These are phyloP conservation scores for Limonius californicus DNA, from an alignment of 1,140 invertebrate genomes.

Conservation along the genomic window DNA sequence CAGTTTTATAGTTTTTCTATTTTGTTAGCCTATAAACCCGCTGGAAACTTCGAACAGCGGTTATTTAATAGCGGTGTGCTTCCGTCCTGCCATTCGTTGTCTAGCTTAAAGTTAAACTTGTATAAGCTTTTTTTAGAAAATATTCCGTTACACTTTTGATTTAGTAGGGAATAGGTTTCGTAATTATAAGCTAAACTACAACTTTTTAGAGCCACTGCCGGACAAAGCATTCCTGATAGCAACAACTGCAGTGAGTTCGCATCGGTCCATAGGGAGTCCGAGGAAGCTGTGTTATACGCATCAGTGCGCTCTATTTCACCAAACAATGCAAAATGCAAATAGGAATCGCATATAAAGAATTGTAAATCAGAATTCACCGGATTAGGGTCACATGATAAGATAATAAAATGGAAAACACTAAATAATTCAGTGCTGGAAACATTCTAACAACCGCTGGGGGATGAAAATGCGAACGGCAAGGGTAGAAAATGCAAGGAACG, in stretches of 20 bases:
- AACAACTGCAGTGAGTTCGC: too few species aligned
- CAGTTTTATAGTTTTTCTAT: slow-evolving; percentile 24
- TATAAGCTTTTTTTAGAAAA: too few species aligned
- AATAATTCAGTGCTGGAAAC: slow-evolving; percentile 13
- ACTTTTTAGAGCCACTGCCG: too few species aligned
- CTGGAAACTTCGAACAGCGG: neutral
- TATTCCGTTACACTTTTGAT: too few species aligned
- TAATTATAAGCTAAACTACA: too few species aligned
- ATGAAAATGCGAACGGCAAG: neutral
- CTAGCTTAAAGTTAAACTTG: too few species aligned
- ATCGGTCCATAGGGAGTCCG: too few species aligned
- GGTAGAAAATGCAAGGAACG: slow-evolving; percentile 17
- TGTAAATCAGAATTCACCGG: neutral
- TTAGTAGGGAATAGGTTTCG: too few species aligned
- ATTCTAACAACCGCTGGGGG: slow-evolving; percentile 8
- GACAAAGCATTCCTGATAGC: too few species aligned
- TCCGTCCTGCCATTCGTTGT: too few species aligned
- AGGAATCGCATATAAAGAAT: neutral
- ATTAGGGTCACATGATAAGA: slow-evolving; percentile 12
- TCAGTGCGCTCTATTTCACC: too few species aligned
- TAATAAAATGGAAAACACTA: slow-evolving; percentile 10
- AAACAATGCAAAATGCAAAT: neutral
- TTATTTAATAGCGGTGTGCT: slow-evolving; percentile 1
- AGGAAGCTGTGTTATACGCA: too few species aligned
- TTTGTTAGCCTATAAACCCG: slow-evolving; percentile 8